Evolutionary conservation across 2,888 invertebrate genomes (phyloP).

Genomic region (Boloria euphrosyne): DNA sequence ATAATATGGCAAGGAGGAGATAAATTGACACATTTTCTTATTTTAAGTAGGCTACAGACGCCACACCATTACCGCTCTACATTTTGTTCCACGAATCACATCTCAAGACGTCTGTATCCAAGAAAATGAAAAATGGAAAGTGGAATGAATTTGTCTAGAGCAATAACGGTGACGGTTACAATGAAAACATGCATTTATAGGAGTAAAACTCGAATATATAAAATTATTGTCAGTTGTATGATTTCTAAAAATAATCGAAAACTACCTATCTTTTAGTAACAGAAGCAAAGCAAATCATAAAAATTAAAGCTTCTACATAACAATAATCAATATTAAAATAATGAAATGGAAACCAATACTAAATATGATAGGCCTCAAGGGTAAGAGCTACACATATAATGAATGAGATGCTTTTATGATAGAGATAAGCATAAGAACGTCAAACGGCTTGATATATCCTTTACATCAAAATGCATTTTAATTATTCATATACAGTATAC

Average conservation of each 20-base stretch:
- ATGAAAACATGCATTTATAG: constrained; percentile 56
- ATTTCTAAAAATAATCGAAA: constrained; percentile 34
- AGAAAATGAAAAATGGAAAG: constrained; percentile 81
- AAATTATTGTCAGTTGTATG: constrained; percentile 55
- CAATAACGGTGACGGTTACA: constrained; percentile 61
- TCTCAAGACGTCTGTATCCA: constrained; percentile 61
- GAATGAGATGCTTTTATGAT: constrained; percentile 21
- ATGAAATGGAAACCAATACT: not conserved
- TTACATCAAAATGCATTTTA: constrained; percentile 19
- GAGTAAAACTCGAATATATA: constrained; percentile 57
- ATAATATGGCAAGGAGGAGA: constrained; percentile 7
- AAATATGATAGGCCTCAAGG: constrained; percentile 12
- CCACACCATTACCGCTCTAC: constrained; percentile 61
- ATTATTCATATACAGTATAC: not conserved
- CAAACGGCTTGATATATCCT: constrained; percentile 19
- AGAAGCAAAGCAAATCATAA: no score
- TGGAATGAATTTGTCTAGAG: constrained; percentile 76
- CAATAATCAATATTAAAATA: not conserved
- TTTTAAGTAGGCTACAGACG: constrained; percentile 63
- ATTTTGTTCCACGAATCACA: constrained; percentile 69
- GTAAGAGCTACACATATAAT: constrained; percentile 38
- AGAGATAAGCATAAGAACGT: constrained; percentile 2
- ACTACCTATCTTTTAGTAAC: not conserved
- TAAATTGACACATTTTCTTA: constrained; percentile 54
- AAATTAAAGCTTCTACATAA: no score